Conservation (phyloP, 2,888 invertebrate species). For the Phytoseiulus persimilis region DNA sequence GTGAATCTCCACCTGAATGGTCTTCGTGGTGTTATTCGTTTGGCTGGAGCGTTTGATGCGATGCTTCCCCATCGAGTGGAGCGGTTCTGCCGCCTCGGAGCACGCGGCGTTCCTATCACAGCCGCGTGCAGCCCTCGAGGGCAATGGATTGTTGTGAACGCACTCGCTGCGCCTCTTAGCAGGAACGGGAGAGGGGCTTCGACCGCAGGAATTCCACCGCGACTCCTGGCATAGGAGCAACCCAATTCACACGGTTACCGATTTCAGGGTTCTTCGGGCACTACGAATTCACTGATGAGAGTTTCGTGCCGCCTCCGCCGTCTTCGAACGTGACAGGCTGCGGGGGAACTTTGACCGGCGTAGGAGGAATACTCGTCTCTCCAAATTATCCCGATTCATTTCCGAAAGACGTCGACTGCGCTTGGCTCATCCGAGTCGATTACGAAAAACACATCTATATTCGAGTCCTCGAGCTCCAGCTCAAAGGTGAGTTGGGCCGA, state of each 20-base stretch:
- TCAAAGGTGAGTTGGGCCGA: slow-evolving; percentile 49
- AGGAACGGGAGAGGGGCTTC: too few relatives aligned
- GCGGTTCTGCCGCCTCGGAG: not conserved
- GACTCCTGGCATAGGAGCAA: not conserved
- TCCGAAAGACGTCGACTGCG: slow-evolving; percentile 51
- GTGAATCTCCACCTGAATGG: not conserved
- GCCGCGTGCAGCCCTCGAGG: too few relatives aligned
- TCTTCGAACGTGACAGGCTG: slow-evolving; percentile 46
- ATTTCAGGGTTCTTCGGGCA: slow-evolving; percentile 48
- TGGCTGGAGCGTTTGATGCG: not conserved
- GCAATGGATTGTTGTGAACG: too few relatives aligned
- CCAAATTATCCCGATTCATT: slow-evolving; percentile 52
- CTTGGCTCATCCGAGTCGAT: slow-evolving; percentile 52
- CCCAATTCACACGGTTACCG: slow-evolving; percentile 41
- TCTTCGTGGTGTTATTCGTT: not conserved
- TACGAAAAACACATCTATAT: slow-evolving; percentile 51
- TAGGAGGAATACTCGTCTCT: slow-evolving; percentile 50
- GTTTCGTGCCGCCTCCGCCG: slow-evolving; percentile 47
- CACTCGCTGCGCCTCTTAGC: too few relatives aligned
- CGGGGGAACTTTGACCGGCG: slow-evolving; percentile 48
- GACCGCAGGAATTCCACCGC: too few relatives aligned
- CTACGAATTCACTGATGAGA: slow-evolving; percentile 49
- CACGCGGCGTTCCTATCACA: not conserved
- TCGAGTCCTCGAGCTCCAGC: slow-evolving; percentile 50
- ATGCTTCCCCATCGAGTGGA: not conserved